phyloP scores from a whole-genome alignment of 2,888 invertebrate species.

The Lapara coniferarum region DNA sequence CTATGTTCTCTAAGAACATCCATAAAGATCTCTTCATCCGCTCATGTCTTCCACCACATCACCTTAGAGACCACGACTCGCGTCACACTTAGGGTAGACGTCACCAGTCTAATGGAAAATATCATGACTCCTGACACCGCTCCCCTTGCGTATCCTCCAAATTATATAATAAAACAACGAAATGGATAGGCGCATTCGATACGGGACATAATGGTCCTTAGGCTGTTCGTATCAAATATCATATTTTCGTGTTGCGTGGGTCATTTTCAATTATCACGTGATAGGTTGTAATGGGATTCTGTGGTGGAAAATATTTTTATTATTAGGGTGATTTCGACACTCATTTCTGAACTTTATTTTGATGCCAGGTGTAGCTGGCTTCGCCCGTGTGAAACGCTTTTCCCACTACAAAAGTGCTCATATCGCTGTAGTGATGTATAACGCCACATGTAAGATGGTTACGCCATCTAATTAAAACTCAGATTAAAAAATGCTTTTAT shows the following conservation, averaged over 20 bases:
- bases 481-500: no score
- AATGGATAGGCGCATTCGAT: slow-evolving; percentile 25
- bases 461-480: no score
- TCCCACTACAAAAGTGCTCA: no score
- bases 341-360: no score
- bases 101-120: slow-evolving; percentile 68
- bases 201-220: slow-evolving; percentile 22
- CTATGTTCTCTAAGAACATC: no score
- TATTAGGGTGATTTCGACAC: no score
- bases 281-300: not conserved
- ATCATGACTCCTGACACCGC: slow-evolving; percentile 62
- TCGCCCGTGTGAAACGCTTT: no score
- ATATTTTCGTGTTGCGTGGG: slow-evolving; percentile 10
- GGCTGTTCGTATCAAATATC: slow-evolving; percentile 16
- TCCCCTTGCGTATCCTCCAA: slow-evolving; percentile 49
- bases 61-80: slow-evolving; percentile 44
- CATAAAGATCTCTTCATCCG: not conserved
- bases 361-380: no score
- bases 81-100: slow-evolving; percentile 56
- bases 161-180: slow-evolving; percentile 47
- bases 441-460: no score
- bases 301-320: no score
- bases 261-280: slow-evolving; percentile 15
- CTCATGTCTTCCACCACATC: slow-evolving; percentile 38
- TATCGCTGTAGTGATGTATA: no score